These are phyloP conservation scores for Montipora efflorescens DNA, from an alignment of 64 coral and sea anemone species.

Conservation along the genomic window DNA sequence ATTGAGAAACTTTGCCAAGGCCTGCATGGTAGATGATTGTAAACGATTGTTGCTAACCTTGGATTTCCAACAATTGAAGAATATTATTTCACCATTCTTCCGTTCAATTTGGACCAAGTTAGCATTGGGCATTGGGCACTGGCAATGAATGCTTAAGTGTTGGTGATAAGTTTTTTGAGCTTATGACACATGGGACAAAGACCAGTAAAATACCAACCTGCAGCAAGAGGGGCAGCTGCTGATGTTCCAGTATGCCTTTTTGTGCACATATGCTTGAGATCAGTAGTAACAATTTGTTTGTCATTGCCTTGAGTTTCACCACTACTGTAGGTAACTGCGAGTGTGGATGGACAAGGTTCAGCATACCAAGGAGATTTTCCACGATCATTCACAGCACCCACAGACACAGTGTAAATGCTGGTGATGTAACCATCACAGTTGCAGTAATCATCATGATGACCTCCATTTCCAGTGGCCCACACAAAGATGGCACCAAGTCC, in stretches of 20 bases:
- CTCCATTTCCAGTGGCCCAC: constrained; percentile 99
- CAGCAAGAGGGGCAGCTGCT: constrained; percentile 96
- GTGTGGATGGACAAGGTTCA: constrained; percentile 92
- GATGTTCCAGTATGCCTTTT: constrained; percentile 94
- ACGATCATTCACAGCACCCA: constrained; percentile 94
- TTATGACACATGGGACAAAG: background rate
- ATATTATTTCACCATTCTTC: too few species aligned
- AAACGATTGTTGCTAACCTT: too few species aligned
- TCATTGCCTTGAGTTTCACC: constrained; percentile 69
- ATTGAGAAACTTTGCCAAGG: too few species aligned
- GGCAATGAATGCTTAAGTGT: too few species aligned
- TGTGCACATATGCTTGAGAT: constrained; percentile 82
- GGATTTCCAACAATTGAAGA: too few species aligned
- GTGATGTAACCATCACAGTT: constrained; percentile 99
- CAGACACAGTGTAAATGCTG: constrained; percentile 97
- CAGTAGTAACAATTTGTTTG: constrained; percentile 95
- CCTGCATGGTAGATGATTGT: too few species aligned
- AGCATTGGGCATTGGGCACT: too few species aligned
- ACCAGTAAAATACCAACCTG: constrained; percentile 60
- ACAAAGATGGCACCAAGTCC: constrained; percentile 98
- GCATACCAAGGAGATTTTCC: constrained; percentile 99
- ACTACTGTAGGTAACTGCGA: constrained; percentile 98
- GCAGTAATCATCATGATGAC: constrained; percentile 90
- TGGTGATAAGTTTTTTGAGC: too few species aligned
- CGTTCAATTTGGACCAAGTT: too few species aligned